These are phyloP conservation scores for Melanotaenia maccullochi DNA, from an alignment of 2,797 vertebrate genomes.

Conservation along the genomic window DNA sequence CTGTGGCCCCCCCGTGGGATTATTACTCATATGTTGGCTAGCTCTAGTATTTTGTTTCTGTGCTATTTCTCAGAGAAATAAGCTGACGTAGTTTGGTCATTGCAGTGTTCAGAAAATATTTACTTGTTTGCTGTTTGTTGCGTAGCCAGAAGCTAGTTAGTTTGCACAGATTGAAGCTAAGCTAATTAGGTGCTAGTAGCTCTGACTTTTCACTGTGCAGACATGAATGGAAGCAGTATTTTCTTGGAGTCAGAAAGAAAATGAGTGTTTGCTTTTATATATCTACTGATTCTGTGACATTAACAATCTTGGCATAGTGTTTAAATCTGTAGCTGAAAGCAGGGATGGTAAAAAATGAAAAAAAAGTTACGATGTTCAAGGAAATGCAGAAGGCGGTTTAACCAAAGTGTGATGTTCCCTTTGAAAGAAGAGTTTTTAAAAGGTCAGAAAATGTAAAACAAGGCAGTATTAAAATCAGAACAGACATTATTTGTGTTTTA, in stretches of 20 bases:
- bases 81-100: conserved; percentile 53
- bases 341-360: background rate
- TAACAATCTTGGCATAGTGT: background rate
- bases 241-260: background rate
- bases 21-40: conserved; percentile 12
- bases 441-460: background rate
- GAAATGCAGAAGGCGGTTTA: background rate
- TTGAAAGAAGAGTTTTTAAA: background rate
- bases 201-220: background rate
- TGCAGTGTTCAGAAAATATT: conserved; percentile 11
- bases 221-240: background rate
- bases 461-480: background rate
- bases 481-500: background rate
- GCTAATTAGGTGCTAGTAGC: background rate
- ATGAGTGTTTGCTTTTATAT: background rate
- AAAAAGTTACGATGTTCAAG: background rate
- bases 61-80: conserved; percentile 47
- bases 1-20: background rate
- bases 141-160: background rate
- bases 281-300: conserved; percentile 1
- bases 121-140: background rate
- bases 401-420: conserved; percentile 9
- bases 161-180: background rate
- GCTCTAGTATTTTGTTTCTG: conserved; percentile 41
- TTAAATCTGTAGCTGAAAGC: background rate